Evolutionary conservation across 2,888 invertebrate species (phyloP), one percentile per base, ranked within the genome.

Genomic region (Aphrophora alni): DNA sequence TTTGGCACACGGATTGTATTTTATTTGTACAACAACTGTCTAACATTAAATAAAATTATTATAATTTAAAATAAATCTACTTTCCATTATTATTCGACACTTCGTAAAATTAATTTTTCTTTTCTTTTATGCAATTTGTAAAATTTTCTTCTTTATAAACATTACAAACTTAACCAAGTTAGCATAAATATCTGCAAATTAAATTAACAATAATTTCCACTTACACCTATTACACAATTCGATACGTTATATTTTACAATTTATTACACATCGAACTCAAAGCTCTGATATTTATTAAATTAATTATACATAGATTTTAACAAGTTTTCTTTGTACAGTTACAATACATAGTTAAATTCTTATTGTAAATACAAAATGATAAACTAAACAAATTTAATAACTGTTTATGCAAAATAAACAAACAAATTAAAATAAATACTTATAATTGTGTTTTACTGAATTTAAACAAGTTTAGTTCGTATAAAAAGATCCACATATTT

Each of bases 1-100:
- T 78, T 78, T 78, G 78, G 78, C 78, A 78, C 78, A 78, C 51
- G 51, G 27, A 51, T 78, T 51, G 51, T 72, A 72, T 78, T 59
- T 51, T 51, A 72, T 78, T 78, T 78, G 73, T 78, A 78, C 78
- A 78, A 78, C 78, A 78, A 78, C 59, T 21, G n/a, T 59, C 59
- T 59, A 59, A 59, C 59, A 59, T 59, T 59, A 59, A 59, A 59
- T 59, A 59, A 59, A 59, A 59, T 59, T 59, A 59, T 59, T 59
- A 59, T 21, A 59, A 59, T 59, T 21, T n/a, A 59, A 59, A 59
- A 21, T 21, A 59, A 59, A 59, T 2, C 59, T 59, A 59, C n/a
- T 21, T n/a, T 59, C 14, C 21, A 5, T 59, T 59, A 59, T 21
- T 12, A 59, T 21, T 59, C 59, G 59, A 59, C 59, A 59, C n/a